Base-by-base conservation (phyloP, 2,888 invertebrate species). In the Thera obeliscata region DNA sequence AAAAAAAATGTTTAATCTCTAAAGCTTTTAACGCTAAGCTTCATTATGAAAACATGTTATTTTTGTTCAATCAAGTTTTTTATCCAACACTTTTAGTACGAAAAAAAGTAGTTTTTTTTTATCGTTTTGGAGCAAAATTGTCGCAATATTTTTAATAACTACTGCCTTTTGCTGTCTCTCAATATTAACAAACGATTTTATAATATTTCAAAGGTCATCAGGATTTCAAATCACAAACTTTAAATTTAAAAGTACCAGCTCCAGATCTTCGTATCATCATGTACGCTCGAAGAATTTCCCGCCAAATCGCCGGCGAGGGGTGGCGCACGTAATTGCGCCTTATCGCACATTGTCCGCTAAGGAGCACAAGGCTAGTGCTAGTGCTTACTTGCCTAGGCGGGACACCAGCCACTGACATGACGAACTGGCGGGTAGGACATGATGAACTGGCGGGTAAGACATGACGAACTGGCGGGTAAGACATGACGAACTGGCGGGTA, bases 311-410 rank as follows among this genome's bases (percentile, higher is more conserved):
- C 82, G 60, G 62, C 59, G 67, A 65, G 67, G 70, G 74, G 74
- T 70, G 83, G 86, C 87, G 87, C 87, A 81, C 77, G 91, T 92
- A 92, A 93, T 93, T 91, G 90, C 85, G 79, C 84, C 90, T 91
- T 92, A 91, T 91, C 91, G 87, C 83, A 87, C 89, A 91, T 91
- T 92, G 91, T 92, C 87, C 83, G 80, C 82, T 85, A 90, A 89
- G 85, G 84, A 80, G 90, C 89, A 91, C 92, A 91, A 91, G 91
- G 93, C 87, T 90, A 79, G 88, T 86, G 86, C 83, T 22, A 22
- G 86, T 2, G 43, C 9, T 9, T 9, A 7, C 7, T 46, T 82
- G 82, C 78, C 64, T 48, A 36, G 38, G 43, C 60, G 52, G 52
- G 11, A 38, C 41, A 12, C 56, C 41, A 56, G 41, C 12, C 38